Percentiles rank a stretch among this genome's conserved stretches.
Conservation (phyloP, 2,113 vertebrate genomes). For the Sorex fumeus region DNA sequence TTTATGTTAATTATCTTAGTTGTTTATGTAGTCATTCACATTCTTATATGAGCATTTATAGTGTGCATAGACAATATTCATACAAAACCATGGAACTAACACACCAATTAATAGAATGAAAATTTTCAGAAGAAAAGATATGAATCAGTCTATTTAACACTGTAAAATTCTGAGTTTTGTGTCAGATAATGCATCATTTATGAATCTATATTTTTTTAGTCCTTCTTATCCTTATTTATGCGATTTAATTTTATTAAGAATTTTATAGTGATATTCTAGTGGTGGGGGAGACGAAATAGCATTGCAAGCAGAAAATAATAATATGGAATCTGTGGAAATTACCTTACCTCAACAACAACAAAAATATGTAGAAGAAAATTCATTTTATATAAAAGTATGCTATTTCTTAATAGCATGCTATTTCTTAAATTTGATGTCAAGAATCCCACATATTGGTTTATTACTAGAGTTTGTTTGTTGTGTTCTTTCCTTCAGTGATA, state of each 20-base stretch:
- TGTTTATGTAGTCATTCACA: too few relatives aligned
- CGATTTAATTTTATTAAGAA: background rate
- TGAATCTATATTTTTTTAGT: background rate
- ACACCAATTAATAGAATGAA: too few relatives aligned
- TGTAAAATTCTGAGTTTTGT: background rate
- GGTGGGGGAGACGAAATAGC: too few relatives aligned
- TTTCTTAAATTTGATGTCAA: background rate
- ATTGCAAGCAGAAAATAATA: too few relatives aligned
- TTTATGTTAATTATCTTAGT: background rate
- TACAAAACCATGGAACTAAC: background rate
- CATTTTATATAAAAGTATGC: too few relatives aligned
- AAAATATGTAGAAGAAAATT: too few relatives aligned
- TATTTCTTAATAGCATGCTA: too few relatives aligned
- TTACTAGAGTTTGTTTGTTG: background rate
- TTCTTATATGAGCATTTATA: background rate
- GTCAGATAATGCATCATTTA: background rate
- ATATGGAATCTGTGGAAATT: too few relatives aligned
- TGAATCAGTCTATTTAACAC: background rate
- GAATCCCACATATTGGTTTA: background rate
- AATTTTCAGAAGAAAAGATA: background rate
- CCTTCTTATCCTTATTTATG: background rate
- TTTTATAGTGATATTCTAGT: background rate
- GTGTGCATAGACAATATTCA: background rate
- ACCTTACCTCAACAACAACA: too few relatives aligned
- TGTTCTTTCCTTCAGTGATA: background rate